Base-by-base conservation (phyloP, 2,113 vertebrate species). In the Thunnus thynnus region DNA sequence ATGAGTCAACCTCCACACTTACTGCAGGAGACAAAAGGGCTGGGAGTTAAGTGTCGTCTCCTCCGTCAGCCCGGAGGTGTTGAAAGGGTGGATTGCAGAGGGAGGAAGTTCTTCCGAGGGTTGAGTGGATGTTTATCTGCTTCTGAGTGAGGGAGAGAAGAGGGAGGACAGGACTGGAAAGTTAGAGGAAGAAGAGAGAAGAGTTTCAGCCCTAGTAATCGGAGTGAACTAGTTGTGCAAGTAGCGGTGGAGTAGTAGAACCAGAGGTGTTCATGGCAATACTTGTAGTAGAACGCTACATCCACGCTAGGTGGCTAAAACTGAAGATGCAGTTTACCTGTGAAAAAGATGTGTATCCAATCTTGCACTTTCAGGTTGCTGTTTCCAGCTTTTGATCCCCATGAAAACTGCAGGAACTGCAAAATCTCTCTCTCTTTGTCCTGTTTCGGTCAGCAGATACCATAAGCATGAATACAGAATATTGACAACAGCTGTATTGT, bases 71-170 rank as follows among this genome's bases (percentile, higher is more conserved):
- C 46, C 69, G 3, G 87, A 89, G 81, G 88, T 89, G 92, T 90
- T 89, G 88, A 92, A 88, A 90, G 88, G 84, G 46, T 72, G 79
- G 89, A 93, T 86, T 63, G 84, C 72, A 65, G 65, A 48, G 48
- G 69, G 81, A 93, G 91, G 92, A 92, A 92, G 88, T 86, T 72
- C 83, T 86, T 86, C 84, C 87, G 79, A 84, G 63, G 82, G 63
- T 67, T 83, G 89, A 90, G 85, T 87, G 89, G 82, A 90, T 88
- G 90, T 93, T 92, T 93, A 87, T 93, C 89, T 87, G 76, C 71
- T 50, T 74, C 78, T 72, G 80, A 80, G 65, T 18, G 16, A 81
- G 18, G 48, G 64, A 74, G 69, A 75, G 70, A 30, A 1, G 63
- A 78, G 56, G 58, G 68, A 18, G 52, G 46, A 60, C 56, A 22